Conservation (phyloP, 2,113 vertebrate genomes). For the Sinocyclocheilus grahami region DNA sequence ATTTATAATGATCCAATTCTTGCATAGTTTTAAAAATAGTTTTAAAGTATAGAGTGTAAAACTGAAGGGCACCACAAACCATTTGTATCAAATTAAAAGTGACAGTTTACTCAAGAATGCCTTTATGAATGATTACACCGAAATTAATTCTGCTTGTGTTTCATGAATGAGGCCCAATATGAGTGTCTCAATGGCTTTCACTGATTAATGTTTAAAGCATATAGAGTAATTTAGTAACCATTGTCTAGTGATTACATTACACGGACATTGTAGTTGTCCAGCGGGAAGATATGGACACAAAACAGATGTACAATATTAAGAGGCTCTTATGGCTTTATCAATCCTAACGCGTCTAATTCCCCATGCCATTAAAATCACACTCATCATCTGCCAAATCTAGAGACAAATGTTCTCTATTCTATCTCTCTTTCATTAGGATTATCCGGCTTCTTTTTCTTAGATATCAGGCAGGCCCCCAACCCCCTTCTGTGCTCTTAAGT, state of each 20-base stretch:
- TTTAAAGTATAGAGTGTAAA: not conserved
- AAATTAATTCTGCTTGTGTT: not conserved
- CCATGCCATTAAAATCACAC: slow-evolving; percentile 37
- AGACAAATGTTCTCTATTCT: slow-evolving; percentile 17
- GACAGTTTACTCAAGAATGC: not conserved
- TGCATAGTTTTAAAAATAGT: not conserved
- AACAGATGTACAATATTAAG: slow-evolving; percentile 15
- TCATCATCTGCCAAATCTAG: slow-evolving; percentile 35
- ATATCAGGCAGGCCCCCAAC: slow-evolving; percentile 29
- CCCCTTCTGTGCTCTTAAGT: slow-evolving; percentile 30
- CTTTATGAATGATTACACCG: not conserved
- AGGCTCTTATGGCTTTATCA: slow-evolving; percentile 19
- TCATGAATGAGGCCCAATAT: no score
- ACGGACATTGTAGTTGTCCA: not conserved
- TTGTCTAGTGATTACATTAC: slow-evolving; percentile 18
- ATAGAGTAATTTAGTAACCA: not conserved
- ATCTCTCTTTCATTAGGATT: slow-evolving; percentile 28
- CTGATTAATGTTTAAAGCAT: slow-evolving; percentile 23
- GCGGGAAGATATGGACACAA: not conserved
- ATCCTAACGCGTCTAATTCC: slow-evolving; percentile 9
- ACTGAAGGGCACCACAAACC: not conserved
- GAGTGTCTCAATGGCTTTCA: not conserved
- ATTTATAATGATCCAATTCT: not conserved
- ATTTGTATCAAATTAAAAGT: not conserved
- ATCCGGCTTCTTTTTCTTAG: slow-evolving; percentile 23